phyloP scores from a whole-genome alignment of 2,113 vertebrate genomes.

The Erythrocercus mccallii region DNA sequence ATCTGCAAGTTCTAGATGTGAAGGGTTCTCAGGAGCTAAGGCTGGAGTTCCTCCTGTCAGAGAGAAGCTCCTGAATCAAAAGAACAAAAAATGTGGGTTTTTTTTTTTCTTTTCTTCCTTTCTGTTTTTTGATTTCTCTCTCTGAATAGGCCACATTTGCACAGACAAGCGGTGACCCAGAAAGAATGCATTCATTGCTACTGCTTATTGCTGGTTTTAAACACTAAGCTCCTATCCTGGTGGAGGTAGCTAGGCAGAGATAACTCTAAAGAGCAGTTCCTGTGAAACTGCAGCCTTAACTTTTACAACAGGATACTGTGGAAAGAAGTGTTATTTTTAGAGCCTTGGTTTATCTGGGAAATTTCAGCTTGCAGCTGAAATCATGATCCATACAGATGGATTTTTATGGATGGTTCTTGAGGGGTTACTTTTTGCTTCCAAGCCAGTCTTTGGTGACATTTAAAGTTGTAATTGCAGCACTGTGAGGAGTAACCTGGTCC shows the following conservation, averaged over 20 bases:
- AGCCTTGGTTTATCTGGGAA: not conserved
- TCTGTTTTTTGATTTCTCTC: not conserved
- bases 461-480: not conserved
- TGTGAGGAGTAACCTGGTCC: not conserved
- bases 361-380: not conserved
- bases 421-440: not conserved
- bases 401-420: conserved; percentile 1
- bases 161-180: not conserved
- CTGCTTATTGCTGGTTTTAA: not conserved
- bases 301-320: not conserved
- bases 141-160: not conserved
- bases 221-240: not conserved
- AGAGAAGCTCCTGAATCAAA: not conserved
- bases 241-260: not conserved
- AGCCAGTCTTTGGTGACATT: not conserved
- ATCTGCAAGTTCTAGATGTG: not conserved
- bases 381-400: not conserved
- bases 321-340: conserved; percentile 1
- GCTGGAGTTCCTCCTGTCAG: not conserved
- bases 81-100: fast-evolving
- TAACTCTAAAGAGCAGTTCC: not conserved
- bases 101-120: fast-evolving
- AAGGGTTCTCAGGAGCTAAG: not conserved
- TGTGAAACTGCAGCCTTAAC: not conserved
- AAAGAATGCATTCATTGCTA: not conserved